phyloP scores from a whole-genome alignment of 23 tunicate genomes.

The Ascidia mentula region DNA sequence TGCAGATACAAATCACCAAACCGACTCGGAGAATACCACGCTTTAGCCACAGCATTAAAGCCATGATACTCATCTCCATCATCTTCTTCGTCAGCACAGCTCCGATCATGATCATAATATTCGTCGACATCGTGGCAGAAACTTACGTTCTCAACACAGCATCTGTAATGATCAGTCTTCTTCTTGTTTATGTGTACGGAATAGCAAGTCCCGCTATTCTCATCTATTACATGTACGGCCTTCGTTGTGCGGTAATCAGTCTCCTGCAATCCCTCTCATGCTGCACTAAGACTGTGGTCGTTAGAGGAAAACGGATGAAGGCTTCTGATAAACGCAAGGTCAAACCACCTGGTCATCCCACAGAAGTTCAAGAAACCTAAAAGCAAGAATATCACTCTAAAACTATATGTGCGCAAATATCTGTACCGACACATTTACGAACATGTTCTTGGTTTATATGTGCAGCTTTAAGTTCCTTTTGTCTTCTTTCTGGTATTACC shows the following conservation, averaged over 20 bases:
- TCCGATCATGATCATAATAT: conserved; percentile 12
- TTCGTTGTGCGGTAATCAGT: neutral
- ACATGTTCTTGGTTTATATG: too few species aligned
- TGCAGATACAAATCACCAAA: too few species aligned
- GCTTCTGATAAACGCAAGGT: too few species aligned
- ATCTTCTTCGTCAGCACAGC: conserved; percentile 6
- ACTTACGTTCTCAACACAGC: neutral
- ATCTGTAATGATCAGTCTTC: neutral
- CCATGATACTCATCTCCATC: conserved; percentile 1
- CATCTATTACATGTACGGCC: conserved; percentile 28
- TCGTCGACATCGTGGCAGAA: neutral
- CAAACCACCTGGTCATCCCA: too few species aligned
- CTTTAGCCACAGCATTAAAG: conserved; percentile 20
- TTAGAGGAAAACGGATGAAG: too few species aligned
- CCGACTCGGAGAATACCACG: too few species aligned
- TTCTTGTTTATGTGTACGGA: neutral
- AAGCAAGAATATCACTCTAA: too few species aligned
- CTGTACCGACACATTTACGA: too few species aligned
- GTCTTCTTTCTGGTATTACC: too few species aligned
- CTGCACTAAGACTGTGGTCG: conserved; percentile 3
- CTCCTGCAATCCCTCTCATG: neutral
- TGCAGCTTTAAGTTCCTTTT: too few species aligned
- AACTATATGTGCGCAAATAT: too few species aligned
- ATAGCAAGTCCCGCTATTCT: conserved; percentile 7
- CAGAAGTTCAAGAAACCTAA: too few species aligned